phyloP scores from a whole-genome alignment of 2,113 vertebrate genomes.

The Crocuta crocuta region DNA sequence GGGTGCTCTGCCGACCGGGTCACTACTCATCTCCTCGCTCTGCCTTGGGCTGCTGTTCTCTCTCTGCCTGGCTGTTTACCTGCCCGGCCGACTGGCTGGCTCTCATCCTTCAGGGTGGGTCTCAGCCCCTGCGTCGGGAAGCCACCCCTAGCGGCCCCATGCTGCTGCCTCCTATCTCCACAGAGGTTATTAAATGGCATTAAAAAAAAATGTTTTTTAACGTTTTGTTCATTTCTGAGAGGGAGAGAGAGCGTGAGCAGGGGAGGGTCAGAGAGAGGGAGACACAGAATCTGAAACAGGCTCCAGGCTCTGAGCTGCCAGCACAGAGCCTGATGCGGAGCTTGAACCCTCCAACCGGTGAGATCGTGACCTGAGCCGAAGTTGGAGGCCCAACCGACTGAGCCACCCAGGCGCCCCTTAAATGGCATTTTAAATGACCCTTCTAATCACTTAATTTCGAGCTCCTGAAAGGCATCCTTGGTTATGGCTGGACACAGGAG shows the following conservation, averaged over 20 bases:
- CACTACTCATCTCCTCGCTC: neutral
- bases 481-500: neutral
- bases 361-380: no score
- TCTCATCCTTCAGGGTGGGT: neutral
- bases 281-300: no score
- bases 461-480: neutral
- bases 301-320: no score
- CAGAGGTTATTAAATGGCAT: neutral
- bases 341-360: no score
- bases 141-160: neutral
- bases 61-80: neutral
- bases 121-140: neutral
- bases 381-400: no score
- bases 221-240: no score
- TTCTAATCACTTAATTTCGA: neutral
- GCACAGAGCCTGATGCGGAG: no score
- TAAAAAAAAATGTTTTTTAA: neutral
- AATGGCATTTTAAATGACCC: neutral
- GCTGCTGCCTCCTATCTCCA: neutral
- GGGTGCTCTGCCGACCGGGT: fast-evolving
- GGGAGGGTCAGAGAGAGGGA: no score
- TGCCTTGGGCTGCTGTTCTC: neutral
- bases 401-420: neutral
- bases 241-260: no score
- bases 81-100: neutral